Percentiles rank a stretch among this genome's conserved stretches.
phyloP scores from a whole-genome alignment of 1,140 invertebrate genomes.

The Spodoptera frugiperda region DNA sequence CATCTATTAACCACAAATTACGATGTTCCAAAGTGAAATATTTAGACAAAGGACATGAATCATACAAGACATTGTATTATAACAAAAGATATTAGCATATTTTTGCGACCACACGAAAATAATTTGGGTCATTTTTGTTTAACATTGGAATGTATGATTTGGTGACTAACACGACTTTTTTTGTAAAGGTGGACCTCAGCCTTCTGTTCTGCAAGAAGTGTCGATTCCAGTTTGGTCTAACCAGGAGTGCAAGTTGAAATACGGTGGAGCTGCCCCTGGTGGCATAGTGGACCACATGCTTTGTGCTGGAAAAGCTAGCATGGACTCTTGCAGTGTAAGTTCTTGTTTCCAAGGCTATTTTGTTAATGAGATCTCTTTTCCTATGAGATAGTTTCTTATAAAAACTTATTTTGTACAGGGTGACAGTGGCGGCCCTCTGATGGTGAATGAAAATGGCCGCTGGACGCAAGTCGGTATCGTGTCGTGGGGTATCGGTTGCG shows the following conservation, averaged over 20 bases:
- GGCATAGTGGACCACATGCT: conserved; percentile 95
- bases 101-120: background rate
- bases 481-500: conserved; percentile 97
- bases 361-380: background rate
- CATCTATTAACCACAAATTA: background rate
- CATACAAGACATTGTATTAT: background rate
- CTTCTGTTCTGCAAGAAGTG: conserved; percentile 93
- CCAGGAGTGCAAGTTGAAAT: conserved; percentile 91
- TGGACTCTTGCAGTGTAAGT: conserved; percentile 96
- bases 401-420: conserved; percentile 89
- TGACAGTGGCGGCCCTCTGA: conserved; percentile 96
- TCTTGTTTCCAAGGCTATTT: background rate
- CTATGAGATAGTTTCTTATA: background rate
- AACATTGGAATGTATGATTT: background rate
- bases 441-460: conserved; percentile 91
- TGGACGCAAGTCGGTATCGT: conserved; percentile 96
- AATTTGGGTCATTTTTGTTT: conserved; percentile 5
- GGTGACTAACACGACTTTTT: background rate
- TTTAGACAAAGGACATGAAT: background rate
- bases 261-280: conserved; percentile 94
- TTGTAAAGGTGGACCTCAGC: conserved; percentile 91
- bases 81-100: conserved; percentile 12
- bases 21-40: background rate
- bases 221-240: conserved; percentile 95
- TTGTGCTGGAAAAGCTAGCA: conserved; percentile 93